Conservation (phyloP, 2,888 invertebrate species). For the Bombyx huttoni region DNA sequence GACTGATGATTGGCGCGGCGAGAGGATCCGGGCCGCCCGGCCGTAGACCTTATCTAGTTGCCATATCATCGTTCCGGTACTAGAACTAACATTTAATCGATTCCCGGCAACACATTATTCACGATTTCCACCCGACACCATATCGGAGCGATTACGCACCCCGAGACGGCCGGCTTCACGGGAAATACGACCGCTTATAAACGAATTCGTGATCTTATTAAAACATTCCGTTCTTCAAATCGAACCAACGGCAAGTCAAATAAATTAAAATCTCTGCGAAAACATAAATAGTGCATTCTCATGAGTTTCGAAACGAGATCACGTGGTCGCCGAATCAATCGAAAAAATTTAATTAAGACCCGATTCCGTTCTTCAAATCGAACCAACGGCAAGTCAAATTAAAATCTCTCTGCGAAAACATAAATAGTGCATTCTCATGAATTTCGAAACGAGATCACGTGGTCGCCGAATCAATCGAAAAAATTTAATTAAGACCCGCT, state of each 20-base stretch:
- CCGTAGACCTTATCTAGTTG: constrained; percentile 12
- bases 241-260: neutral
- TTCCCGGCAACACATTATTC: constrained; percentile 23
- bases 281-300: neutral
- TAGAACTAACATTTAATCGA: constrained; percentile 36
- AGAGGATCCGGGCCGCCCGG: constrained; percentile 11
- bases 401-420: neutral
- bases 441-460: constrained; percentile 7
- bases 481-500: constrained; percentile 46
- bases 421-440: neutral
- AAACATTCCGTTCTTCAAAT: neutral
- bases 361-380: constrained; percentile 11
- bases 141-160: constrained; percentile 26
- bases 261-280: neutral
- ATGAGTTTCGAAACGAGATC: constrained; percentile 2
- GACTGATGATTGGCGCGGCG: constrained; percentile 20
- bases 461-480: constrained; percentile 27
- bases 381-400: neutral
- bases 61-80: constrained; percentile 27
- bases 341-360: constrained; percentile 40
- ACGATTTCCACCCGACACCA: constrained; percentile 12
- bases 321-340: constrained; percentile 23
- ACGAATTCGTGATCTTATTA: neutral
- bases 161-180: constrained; percentile 19
- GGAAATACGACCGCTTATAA: neutral